Conservation (phyloP, 2,888 invertebrate genomes). For the Chalcis sispes region DNA sequence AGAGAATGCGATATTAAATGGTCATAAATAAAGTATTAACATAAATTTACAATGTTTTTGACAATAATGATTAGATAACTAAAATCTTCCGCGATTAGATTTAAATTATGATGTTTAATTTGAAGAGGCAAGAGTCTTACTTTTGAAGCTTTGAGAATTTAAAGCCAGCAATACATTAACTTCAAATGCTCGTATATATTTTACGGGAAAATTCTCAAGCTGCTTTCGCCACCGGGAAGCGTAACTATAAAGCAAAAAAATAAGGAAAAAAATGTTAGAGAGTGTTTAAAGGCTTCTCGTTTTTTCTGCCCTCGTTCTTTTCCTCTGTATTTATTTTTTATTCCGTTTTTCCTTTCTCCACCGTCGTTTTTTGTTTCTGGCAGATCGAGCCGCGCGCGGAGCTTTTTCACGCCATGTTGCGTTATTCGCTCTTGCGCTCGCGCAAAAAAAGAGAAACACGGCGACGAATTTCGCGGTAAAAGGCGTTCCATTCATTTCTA, state of each 20-base stretch:
- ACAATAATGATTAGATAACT: neutral
- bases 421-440: neutral
- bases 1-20: no score
- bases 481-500: conserved; percentile 46
- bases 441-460: conserved; percentile 1
- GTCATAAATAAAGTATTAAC: conserved; percentile 11
- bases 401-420: conserved; percentile 36
- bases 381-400: conserved; percentile 37
- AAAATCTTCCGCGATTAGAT: conserved; percentile 36
- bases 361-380: conserved; percentile 22
- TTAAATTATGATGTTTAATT: conserved; percentile 43
- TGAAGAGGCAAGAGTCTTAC: conserved; percentile 36
- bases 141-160: conserved; percentile 52
- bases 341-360: neutral
- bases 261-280: conserved; percentile 1
- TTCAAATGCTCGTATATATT: conserved; percentile 52
- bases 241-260: conserved; percentile 23
- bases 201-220: conserved; percentile 31
- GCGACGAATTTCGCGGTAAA: conserved; percentile 39
- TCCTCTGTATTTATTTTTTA: neutral
- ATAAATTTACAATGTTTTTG: neutral
- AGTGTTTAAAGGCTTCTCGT: conserved; percentile 21
- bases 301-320: neutral
- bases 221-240: conserved; percentile 40
- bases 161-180: conserved; percentile 55